phyloP scores from a whole-genome alignment of 2,888 invertebrate species.

The Trypoxylon attenuatum region DNA sequence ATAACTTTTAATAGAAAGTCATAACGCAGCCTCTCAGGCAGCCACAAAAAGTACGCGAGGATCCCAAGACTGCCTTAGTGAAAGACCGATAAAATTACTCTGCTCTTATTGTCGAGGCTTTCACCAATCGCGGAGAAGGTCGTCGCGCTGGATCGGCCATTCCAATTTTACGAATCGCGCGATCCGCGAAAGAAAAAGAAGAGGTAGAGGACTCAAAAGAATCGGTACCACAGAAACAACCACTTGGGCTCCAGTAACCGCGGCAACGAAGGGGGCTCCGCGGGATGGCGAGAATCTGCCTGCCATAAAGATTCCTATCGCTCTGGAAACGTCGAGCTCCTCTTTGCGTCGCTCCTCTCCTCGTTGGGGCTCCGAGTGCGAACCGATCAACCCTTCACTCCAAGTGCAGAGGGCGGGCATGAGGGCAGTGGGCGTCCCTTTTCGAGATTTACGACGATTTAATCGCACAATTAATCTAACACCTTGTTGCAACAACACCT shows the following conservation, averaged over 20 bases:
- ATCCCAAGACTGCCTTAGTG: neutral
- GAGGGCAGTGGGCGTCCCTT: slow-evolving; percentile 54
- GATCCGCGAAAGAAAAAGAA: neutral
- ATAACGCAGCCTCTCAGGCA: neutral
- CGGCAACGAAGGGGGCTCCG: slow-evolving; percentile 20
- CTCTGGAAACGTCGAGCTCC: slow-evolving; percentile 52
- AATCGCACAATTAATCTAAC: slow-evolving; percentile 75
- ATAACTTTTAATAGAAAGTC: neutral
- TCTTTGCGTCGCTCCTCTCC: slow-evolving; percentile 11
- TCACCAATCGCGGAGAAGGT: slow-evolving; percentile 4
- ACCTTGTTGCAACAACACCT: slow-evolving; percentile 74
- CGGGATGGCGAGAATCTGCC: slow-evolving; percentile 50
- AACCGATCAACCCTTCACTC: slow-evolving; percentile 30
- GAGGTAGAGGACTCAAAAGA: slow-evolving; percentile 11
- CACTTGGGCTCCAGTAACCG: slow-evolving; percentile 5
- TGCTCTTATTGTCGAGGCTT: neutral
- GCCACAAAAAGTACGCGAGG: neutral
- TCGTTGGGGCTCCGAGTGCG: slow-evolving; percentile 1
- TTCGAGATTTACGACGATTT: slow-evolving; percentile 72
- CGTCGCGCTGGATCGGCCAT: slow-evolving; percentile 5
- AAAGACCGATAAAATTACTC: neutral
- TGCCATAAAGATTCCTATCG: slow-evolving; percentile 64
- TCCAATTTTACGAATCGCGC: neutral
- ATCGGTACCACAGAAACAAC: neutral
- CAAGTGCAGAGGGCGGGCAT: slow-evolving; percentile 38